phyloP scores from a whole-genome alignment of 1,140 invertebrate species.

The Cheumatopsyche charites region DNA sequence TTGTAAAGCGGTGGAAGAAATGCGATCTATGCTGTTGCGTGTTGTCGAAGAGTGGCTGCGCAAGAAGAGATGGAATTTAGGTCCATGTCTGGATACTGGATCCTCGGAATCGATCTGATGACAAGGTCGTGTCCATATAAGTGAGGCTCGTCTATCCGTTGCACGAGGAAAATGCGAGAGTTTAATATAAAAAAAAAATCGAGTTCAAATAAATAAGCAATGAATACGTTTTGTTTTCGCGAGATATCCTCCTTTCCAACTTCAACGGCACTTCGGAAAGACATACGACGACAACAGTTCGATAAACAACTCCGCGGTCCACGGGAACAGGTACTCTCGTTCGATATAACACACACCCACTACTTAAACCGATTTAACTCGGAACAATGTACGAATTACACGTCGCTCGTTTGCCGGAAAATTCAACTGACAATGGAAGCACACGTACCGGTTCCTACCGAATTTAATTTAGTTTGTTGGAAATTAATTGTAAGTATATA shows the following conservation, averaged over 20 bases:
- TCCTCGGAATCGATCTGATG: background rate
- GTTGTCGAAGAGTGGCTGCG: background rate
- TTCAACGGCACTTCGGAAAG: conserved; percentile 23
- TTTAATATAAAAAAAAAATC: too few relatives aligned
- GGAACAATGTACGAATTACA: background rate
- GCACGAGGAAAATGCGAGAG: background rate
- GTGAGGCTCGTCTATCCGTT: background rate
- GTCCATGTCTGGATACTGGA: conserved; percentile 1
- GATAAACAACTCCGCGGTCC: conserved; percentile 30
- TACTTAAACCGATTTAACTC: conserved; percentile 4
- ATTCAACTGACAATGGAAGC: too few relatives aligned
- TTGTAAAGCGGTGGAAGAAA: background rate
- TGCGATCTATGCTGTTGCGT: background rate
- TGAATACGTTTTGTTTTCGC: too few relatives aligned
- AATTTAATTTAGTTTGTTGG: too few relatives aligned
- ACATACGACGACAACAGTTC: conserved; percentile 33
- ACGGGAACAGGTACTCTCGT: conserved; percentile 33
- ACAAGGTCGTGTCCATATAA: conserved; percentile 5
- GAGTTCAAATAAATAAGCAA: too few relatives aligned
- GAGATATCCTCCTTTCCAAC: conserved; percentile 1
- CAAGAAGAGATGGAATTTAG: conserved; percentile 1
- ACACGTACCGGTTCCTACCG: too few relatives aligned
- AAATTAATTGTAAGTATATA: too few relatives aligned
- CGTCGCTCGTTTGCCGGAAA: too few relatives aligned
- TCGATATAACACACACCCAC: conserved; percentile 27